These are phyloP conservation scores for Drosophila buzzatii DNA, from an alignment of 2,888 invertebrate species.

Conservation along the genomic window DNA sequence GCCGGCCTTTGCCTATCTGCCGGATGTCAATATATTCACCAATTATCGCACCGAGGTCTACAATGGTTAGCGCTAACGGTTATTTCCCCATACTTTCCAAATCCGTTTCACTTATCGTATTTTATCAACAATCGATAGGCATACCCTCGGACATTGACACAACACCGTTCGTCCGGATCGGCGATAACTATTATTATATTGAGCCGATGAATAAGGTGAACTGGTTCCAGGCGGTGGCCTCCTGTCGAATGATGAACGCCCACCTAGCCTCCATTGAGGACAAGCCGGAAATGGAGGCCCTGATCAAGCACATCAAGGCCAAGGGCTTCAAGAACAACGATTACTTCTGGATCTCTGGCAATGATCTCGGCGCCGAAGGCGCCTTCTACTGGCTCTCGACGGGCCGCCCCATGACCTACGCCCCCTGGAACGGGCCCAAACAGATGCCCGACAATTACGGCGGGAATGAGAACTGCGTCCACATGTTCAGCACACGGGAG, in stretches of 20 bases:
- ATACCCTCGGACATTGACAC: conserved; percentile 70
- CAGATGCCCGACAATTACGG: conserved; percentile 76
- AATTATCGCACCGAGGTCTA: conserved; percentile 70
- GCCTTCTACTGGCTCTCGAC: conserved; percentile 76
- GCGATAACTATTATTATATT: conserved; percentile 71
- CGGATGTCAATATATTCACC: conserved; percentile 69
- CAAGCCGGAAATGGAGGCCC: conserved; percentile 63
- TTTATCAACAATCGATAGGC: conserved; percentile 18
- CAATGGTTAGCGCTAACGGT: conserved; percentile 50
- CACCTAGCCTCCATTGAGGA: conserved; percentile 75
- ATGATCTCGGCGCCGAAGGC: conserved; percentile 74
- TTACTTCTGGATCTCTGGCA: conserved; percentile 77
- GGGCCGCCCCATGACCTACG: conserved; percentile 69
- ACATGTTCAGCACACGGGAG: conserved; percentile 69
- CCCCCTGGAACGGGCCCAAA: conserved; percentile 74
- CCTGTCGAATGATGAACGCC: conserved; percentile 75
- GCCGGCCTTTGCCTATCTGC: conserved; percentile 42
- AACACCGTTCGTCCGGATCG: conserved; percentile 65
- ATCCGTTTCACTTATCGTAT: neutral
- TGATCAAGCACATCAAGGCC: conserved; percentile 61
- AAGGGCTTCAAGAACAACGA: conserved; percentile 65
- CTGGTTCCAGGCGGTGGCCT: conserved; percentile 75
- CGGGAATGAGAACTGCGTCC: conserved; percentile 74
- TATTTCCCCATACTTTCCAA: neutral
- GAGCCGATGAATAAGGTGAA: conserved; percentile 71